Evolutionary conservation across 30 jellyfish, hydroid and myxozoan genomes (phyloP).

Genomic region (Aurelia sp.): DNA sequence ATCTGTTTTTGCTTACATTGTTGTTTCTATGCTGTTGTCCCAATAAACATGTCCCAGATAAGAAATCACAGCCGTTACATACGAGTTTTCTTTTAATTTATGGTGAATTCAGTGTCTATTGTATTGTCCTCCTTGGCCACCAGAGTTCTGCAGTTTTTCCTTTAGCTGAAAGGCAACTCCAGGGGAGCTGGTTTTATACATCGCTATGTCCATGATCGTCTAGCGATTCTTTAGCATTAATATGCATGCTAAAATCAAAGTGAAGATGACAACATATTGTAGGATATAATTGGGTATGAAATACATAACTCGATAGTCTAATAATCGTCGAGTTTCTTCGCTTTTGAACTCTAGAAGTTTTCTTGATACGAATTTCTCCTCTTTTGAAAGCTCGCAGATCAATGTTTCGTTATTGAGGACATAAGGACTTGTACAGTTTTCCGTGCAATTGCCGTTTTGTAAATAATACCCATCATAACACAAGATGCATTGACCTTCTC

Average conservation of each 20-base stretch:
- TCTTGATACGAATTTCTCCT: constrained; percentile 11
- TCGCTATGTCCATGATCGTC: background rate
- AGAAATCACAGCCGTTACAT: too few relatives aligned
- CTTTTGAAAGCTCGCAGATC: constrained; percentile 28
- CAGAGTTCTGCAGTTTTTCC: too few relatives aligned
- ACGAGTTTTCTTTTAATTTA: too few relatives aligned
- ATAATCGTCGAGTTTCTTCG: background rate
- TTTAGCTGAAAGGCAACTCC: too few relatives aligned
- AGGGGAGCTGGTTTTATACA: too few relatives aligned
- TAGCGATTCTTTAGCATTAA: constrained; percentile 36
- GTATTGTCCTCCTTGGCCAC: too few relatives aligned
- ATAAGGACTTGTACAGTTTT: constrained; percentile 39
- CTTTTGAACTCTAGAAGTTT: constrained; percentile 30
- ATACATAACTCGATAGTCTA: background rate
- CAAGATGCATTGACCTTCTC: constrained; percentile 33
- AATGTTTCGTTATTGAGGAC: constrained; percentile 19
- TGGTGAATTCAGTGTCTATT: too few relatives aligned
- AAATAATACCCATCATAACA: constrained; percentile 40
- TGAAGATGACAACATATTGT: background rate
- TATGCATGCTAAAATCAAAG: background rate
- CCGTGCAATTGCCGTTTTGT: constrained; percentile 35
- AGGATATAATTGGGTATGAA: background rate
- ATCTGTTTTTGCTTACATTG: too few relatives aligned
- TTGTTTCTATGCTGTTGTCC: too few relatives aligned
- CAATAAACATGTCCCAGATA: too few relatives aligned